A percentile compares a stretch with the other conserved stretches of the same genome.
Conservation (phyloP, 64 coral and sea anemone genomes). For the Catalaphyllia jardinei region DNA sequence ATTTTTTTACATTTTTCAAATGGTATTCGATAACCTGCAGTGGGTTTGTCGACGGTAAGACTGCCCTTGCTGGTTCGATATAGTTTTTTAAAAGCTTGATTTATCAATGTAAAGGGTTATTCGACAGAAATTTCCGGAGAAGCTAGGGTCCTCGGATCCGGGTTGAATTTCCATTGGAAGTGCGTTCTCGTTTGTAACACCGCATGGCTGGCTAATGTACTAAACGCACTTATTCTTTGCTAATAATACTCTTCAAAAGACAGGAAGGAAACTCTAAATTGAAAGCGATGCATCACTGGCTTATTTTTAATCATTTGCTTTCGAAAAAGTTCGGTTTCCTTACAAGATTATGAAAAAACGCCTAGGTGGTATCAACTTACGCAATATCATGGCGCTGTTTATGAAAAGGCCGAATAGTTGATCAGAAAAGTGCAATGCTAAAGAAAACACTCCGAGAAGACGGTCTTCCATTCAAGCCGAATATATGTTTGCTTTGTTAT, state of each 20-base stretch:
- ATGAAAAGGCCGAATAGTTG: neutral
- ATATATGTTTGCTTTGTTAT: neutral
- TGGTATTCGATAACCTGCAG: neutral
- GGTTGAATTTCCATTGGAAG: neutral
- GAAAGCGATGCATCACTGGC: neutral
- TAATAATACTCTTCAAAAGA: neutral
- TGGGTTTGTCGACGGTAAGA: neutral
- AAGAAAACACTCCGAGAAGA: neutral
- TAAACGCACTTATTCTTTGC: neutral
- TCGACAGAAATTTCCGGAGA: neutral
- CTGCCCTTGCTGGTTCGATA: neutral
- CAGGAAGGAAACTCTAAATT: constrained; percentile 1
- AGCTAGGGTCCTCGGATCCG: neutral
- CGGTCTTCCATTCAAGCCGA: neutral
- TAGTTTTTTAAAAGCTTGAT: neutral
- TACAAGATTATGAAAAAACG: neutral
- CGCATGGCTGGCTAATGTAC: neutral
- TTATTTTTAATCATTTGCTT: neutral
- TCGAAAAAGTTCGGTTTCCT: neutral
- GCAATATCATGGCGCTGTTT: neutral
- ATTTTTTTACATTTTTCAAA: neutral
- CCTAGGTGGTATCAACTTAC: neutral
- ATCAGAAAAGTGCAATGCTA: neutral
- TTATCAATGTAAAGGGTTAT: neutral
- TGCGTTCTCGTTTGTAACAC: neutral